These are phyloP conservation scores for Mus pahari DNA, from an alignment of 2,113 vertebrate genomes.

Conservation along the genomic window DNA sequence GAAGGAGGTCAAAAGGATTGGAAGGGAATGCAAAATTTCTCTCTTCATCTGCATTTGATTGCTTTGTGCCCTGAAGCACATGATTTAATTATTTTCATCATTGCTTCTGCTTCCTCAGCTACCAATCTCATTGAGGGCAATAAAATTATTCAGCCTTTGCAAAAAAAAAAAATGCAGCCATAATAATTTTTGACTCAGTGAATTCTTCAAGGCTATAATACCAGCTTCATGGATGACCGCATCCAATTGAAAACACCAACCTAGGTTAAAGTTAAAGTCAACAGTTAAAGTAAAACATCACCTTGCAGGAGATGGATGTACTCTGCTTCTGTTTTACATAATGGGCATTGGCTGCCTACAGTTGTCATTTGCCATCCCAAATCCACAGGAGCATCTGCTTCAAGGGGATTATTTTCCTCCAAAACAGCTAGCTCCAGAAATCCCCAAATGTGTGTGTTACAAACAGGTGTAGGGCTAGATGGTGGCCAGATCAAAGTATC, in stretches of 20 bases:
- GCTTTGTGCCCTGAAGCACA: conserved; percentile 89
- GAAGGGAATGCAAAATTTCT: conserved; percentile 79
- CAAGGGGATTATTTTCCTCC: background rate
- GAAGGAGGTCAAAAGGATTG: conserved; percentile 63
- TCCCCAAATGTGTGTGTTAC: background rate
- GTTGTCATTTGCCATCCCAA: background rate
- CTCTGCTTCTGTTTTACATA: background rate
- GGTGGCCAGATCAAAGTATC: background rate
- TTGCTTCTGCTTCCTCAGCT: conserved; percentile 88
- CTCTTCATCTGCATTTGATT: conserved; percentile 86
- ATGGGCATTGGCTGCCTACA: background rate
- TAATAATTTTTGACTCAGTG: conserved; percentile 79
- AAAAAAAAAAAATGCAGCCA: conserved; percentile 74
- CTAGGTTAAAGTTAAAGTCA: conserved; percentile 48
- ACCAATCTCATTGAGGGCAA: conserved; percentile 86
- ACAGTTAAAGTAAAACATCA: conserved; percentile 55
- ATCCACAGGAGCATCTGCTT: background rate
- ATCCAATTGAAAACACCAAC: conserved; percentile 68
- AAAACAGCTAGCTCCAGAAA: background rate
- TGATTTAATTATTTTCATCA: conserved; percentile 91
- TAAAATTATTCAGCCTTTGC: conserved; percentile 88
- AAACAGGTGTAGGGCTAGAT: no score
- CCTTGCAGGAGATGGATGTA: background rate
- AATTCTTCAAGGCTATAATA: conserved; percentile 77
- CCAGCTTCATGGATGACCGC: conserved; percentile 67